Percentiles rank a stretch among this genome's conserved stretches.
Evolutionary conservation across 2,113 vertebrate species (phyloP).

Genomic region (Callopanchax toddi): DNA sequence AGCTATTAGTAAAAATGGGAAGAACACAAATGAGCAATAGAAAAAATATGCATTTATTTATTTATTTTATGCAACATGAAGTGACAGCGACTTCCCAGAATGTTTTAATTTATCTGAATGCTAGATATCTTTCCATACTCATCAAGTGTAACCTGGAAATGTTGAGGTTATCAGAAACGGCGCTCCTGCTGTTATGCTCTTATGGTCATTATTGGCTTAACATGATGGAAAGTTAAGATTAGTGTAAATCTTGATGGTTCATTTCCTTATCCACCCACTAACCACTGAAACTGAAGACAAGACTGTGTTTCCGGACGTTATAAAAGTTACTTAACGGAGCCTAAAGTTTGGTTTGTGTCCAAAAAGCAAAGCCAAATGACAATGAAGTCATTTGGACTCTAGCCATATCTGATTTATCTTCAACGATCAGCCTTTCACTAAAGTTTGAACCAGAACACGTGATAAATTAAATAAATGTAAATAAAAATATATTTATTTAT

Average conservation of each 20-base stretch:
- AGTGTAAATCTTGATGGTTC: slow-evolving; percentile 36
- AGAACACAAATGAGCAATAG: slow-evolving; percentile 44
- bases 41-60: neutral
- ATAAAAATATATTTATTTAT: no score
- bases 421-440: neutral
- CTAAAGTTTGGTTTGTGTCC: neutral
- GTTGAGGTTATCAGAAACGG: slow-evolving; percentile 8
- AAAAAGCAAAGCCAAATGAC: neutral
- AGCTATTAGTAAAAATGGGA: slow-evolving; percentile 63
- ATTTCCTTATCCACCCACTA: slow-evolving; percentile 45
- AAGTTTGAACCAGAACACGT: neutral
- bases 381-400: neutral
- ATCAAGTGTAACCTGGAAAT: slow-evolving; percentile 22
- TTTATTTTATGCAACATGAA: neutral
- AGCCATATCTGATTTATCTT: slow-evolving; percentile 1
- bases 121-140: neutral
- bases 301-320: slow-evolving; percentile 8
- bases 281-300: slow-evolving; percentile 5
- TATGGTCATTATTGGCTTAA: slow-evolving; percentile 31
- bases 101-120: neutral
- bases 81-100: slow-evolving; percentile 3
- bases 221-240: slow-evolving; percentile 45
- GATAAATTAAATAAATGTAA: neutral
- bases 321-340: neutral
- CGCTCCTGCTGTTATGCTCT: slow-evolving; percentile 2